phyloP scores from a whole-genome alignment of 2,797 vertebrate species.

The Benthosema pterotum region DNA sequence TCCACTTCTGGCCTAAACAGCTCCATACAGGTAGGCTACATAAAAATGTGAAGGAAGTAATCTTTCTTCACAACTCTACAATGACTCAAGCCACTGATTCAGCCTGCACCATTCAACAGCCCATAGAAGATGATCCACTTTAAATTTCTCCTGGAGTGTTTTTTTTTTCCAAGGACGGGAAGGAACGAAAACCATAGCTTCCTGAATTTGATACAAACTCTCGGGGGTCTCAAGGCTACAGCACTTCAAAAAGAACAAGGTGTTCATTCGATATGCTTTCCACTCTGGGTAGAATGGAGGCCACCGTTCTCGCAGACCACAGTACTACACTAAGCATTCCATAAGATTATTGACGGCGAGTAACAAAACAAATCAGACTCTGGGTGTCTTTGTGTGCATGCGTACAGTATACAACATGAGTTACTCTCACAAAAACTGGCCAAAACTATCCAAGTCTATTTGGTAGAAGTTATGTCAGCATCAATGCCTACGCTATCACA shows the following conservation, averaged over 20 bases:
- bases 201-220: slow-evolving; percentile 8
- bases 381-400: neutral
- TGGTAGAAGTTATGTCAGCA: slow-evolving; percentile 63
- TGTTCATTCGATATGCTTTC: neutral
- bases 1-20: neutral
- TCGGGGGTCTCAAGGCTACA: slow-evolving; percentile 11
- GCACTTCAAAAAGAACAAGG: slow-evolving; percentile 9
- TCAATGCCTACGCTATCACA: slow-evolving; percentile 59
- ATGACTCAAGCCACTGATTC: slow-evolving; percentile 26
- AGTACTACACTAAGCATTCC: slow-evolving; percentile 18
- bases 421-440: slow-evolving; percentile 39
- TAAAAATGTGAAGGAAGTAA: slow-evolving; percentile 41
- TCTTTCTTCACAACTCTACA: slow-evolving; percentile 17
- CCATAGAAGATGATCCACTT: no score
- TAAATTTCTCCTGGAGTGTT: no score
- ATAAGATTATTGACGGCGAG: slow-evolving; percentile 48
- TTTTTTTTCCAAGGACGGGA: no score
- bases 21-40: slow-evolving; percentile 32
- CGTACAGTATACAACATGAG: neutral
- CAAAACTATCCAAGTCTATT: slow-evolving; percentile 56
- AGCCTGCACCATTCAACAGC: no score
- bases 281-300: slow-evolving; percentile 19
- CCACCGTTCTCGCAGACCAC: slow-evolving; percentile 31
- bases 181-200: neutral
- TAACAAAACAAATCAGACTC: slow-evolving; percentile 50